phyloP scores from a whole-genome alignment of 35 echinoderm and acorn worm species.

The Hemicentrotus pulcherrimus region DNA sequence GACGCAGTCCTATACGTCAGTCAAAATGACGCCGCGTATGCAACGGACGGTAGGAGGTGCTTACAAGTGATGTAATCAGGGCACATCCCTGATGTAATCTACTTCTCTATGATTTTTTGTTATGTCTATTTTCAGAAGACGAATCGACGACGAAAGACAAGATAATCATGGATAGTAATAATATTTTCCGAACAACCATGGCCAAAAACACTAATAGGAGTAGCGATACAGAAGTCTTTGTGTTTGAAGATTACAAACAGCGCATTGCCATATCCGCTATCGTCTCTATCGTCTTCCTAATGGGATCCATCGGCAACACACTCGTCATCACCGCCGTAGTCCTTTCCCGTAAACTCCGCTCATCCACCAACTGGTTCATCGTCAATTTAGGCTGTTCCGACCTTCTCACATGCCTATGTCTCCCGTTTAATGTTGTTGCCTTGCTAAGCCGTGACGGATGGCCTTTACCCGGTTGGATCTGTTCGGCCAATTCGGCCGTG shows the following conservation, averaged over 20 bases:
- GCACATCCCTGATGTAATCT: no score
- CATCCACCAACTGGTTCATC: neutral
- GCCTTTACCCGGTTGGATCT: neutral
- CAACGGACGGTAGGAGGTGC: no score
- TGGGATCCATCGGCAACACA: neutral
- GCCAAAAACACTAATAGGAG: no score
- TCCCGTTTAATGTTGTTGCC: neutral
- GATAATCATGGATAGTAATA: no score
- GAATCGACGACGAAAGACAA: no score
- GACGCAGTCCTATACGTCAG: no score
- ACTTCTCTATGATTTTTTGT: no score
- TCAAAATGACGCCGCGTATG: no score
- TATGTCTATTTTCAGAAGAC: no score
- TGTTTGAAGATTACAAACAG: slow-evolving; percentile 1
- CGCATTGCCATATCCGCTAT: neutral
- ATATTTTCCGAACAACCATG: no score
- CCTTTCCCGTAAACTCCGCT: neutral
- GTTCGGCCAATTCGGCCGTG: neutral
- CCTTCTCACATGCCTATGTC: neutral
- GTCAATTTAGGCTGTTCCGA: neutral
- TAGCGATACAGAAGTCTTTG: neutral
- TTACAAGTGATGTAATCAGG: no score
- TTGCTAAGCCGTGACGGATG: neutral
- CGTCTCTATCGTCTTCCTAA: neutral
- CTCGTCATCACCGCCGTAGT: neutral